Percentiles rank a stretch among this genome's conserved stretches.
Evolutionary conservation across 2,113 vertebrate genomes (phyloP).

Genomic region (Australoheros scitulus): DNA sequence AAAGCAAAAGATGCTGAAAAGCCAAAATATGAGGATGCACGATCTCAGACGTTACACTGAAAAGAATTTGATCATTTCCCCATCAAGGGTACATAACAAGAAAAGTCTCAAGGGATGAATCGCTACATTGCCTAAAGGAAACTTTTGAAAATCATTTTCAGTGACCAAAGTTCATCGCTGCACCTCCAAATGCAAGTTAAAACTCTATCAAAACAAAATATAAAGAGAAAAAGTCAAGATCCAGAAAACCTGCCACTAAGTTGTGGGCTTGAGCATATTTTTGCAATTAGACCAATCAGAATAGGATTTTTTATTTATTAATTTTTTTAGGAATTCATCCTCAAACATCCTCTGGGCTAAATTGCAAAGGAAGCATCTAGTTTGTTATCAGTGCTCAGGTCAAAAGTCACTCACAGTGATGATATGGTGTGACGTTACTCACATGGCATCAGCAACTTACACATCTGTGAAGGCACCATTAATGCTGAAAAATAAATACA

Average conservation of each 20-base stretch:
- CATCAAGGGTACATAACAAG: neutral
- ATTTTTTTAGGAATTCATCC: too few relatives aligned
- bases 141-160: neutral
- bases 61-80: too few relatives aligned
- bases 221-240: neutral
- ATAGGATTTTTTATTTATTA: too few relatives aligned
- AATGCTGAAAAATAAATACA: neutral
- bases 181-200: neutral
- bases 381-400: neutral
- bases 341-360: neutral
- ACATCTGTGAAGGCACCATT: neutral
- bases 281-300: neutral
- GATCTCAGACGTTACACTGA: neutral
- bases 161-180: neutral
- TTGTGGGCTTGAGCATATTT: neutral
- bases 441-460: neutral
- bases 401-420: neutral
- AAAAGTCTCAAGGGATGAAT: too few relatives aligned
- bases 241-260: neutral
- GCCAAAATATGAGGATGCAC: neutral
- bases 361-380: neutral
- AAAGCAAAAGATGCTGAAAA: neutral
- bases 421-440: neutral
- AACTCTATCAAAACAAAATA: neutral
- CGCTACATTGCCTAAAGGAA: too few relatives aligned